phyloP scores from a whole-genome alignment of 2,113 vertebrate species.

The Rhinoderma darwinii region DNA sequence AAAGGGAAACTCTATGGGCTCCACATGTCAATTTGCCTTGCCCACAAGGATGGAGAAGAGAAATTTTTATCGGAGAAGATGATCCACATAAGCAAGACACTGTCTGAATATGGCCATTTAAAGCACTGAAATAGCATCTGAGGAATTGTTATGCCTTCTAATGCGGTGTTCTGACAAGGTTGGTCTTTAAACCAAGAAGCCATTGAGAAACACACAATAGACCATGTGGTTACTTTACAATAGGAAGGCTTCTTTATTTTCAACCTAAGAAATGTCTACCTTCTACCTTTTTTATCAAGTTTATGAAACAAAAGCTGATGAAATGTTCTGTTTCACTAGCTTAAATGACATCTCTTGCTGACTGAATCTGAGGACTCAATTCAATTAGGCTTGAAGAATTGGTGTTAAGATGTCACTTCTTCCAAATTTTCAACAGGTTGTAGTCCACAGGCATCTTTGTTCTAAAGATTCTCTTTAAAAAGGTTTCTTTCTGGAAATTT shows the following conservation, averaged over 20 bases:
- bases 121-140: not conserved
- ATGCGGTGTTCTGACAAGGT: not conserved
- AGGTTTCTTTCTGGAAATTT: constrained; percentile 14
- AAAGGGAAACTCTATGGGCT: not conserved
- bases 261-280: not conserved
- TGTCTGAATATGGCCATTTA: not conserved
- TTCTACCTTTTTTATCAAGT: not conserved
- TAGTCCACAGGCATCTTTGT: constrained; percentile 16
- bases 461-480: constrained; percentile 18
- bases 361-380: not conserved
- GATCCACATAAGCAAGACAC: not conserved
- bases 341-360: not conserved
- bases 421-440: constrained; percentile 22
- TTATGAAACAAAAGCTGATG: constrained; percentile 1
- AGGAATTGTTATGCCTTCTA: not conserved
- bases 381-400: constrained; percentile 2
- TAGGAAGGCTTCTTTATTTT: not conserved
- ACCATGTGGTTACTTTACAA: not conserved
- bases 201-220: not conserved
- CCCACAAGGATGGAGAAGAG: not conserved
- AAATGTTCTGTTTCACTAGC: not conserved
- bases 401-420: constrained; percentile 15
- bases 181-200: not conserved
- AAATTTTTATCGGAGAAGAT: not conserved
- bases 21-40: too few relatives aligned